Evolutionary conservation across 2,888 invertebrate genomes (phyloP), one percentile per base, ranked within the genome.

Genomic region (Carabus problematicus): DNA sequence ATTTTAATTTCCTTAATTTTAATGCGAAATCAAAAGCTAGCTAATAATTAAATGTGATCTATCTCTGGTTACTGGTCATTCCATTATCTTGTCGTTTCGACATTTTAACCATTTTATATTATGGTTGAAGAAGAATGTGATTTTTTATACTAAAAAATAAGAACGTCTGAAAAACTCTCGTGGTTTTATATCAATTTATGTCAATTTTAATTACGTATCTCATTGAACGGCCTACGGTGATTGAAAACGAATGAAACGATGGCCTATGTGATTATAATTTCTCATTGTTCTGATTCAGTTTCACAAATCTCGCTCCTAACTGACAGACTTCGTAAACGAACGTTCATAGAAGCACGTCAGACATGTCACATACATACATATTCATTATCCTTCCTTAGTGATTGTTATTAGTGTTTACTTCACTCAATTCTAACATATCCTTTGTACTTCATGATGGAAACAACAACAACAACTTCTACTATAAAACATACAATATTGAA

Each of bases 1-100:
- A 61, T 68, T 68, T 68, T 54, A 68, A 60, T 68, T 68, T 68
- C 29, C 41, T 68, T 40, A 68, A 47, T 68, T 61, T 68, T 12
- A 68, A 68, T 68, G 52, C 68, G 40, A 47, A 66, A 49, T 58
- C 54, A 4, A 68, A 61, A 52, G 61, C 41, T 6, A 68, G 68
- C 68, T 68, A 68, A 68, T 68, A 61, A 39, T 67, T 40, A 59
- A 52, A 54, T 40, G 40, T 63, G 40, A 63, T 39, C 62, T 41
- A 63, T 52, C 40, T 63, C 18, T 7, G 14, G 52, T 52, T 52
- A 52, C 12, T 18, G 16, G 19, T 18, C 52, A 16, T 52, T 52
- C 8, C 19, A 52, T 9, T 52, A 52, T 16, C 11, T 11, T 52
- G 14, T 52, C 8, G 11, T 16, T 52, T 52, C 9, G 52, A 16